Evolutionary conservation across 2,888 invertebrate genomes (phyloP), one percentile per base, ranked within the genome.

Genomic region (Drosophila leonis): DNA sequence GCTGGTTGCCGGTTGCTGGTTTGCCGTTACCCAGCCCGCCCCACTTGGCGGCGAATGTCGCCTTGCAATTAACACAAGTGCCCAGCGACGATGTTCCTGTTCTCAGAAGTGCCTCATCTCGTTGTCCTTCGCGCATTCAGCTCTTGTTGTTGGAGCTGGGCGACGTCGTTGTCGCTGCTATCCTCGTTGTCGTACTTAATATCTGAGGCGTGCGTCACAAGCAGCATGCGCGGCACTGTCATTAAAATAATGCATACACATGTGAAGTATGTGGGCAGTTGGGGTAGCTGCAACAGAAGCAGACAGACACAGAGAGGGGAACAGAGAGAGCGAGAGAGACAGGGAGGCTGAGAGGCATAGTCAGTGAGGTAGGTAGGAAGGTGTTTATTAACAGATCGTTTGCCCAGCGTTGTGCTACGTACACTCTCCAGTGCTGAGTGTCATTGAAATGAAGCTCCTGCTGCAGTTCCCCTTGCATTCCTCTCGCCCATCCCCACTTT

Each of bases 371-470:
- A 39, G 64, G 56, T 55, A 42, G 82, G 79, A 90, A 91, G 90
- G 91, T 91, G 91, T 91, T 91, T 91, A 91, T 91, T 90, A 91
- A 91, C 91, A 90, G 90, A 91, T 91, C 89, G 91, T 91, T 90
- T 91, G 90, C 81, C 81, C 74, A 72, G 79, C 83, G 72, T 60
- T 63, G 64, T 68, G 66, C 65, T 75, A 71, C 75, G 71, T 78
- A 61, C 74, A 60, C 55, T 66, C 61, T 80, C 61, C 48, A 69
- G 63, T 59, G 65, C 66, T 72, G 72, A 85, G 88, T 82, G 71
- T 72, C 72, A 76, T 70, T 83, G 72, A 68, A 62, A 55, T 44
- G 35, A 27, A 44, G 33, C 44, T 46, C 46, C 35, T 27, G 41
- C 20, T 15, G 31, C 24, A 49, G 54, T 6, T 27, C 2, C 59